Percentiles rank a stretch among this genome's conserved stretches.
Conservation (phyloP, 2,113 vertebrate species). For the Orthonyx spaldingii region DNA sequence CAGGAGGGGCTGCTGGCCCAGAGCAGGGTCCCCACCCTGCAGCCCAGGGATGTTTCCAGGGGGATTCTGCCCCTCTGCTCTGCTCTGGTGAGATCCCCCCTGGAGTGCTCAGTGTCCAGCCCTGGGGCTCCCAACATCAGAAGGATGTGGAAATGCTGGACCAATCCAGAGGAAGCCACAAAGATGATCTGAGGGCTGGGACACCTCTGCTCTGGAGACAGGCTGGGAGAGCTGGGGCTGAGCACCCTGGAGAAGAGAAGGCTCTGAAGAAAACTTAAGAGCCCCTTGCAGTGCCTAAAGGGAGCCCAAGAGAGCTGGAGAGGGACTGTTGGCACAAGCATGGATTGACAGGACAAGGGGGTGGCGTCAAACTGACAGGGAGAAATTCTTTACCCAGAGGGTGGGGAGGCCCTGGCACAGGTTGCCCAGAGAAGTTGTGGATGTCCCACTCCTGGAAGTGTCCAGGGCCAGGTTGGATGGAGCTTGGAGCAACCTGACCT, state of each 20-base stretch:
- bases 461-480: rapidly evolving
- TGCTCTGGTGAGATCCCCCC: background rate
- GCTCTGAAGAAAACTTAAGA: rapidly evolving
- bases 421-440: background rate
- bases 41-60: background rate
- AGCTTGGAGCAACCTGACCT: background rate
- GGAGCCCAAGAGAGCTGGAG: background rate
- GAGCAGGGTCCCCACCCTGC: background rate
- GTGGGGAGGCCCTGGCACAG: background rate
- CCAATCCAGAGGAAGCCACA: background rate
- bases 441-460: background rate
- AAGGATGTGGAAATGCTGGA: background rate
- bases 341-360: background rate
- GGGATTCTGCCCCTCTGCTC: background rate
- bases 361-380: background rate
- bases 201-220: background rate
- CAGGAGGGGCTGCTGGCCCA: background rate
- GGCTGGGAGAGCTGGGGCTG: background rate
- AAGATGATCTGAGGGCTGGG: background rate
- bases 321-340: background rate
- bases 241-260: background rate
- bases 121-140: background rate
- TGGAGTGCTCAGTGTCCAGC: background rate
- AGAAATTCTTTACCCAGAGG: background rate
- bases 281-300: background rate